phyloP scores from a whole-genome alignment of 2,797 vertebrate genomes.

The Platyrinchus mystaceus region DNA sequence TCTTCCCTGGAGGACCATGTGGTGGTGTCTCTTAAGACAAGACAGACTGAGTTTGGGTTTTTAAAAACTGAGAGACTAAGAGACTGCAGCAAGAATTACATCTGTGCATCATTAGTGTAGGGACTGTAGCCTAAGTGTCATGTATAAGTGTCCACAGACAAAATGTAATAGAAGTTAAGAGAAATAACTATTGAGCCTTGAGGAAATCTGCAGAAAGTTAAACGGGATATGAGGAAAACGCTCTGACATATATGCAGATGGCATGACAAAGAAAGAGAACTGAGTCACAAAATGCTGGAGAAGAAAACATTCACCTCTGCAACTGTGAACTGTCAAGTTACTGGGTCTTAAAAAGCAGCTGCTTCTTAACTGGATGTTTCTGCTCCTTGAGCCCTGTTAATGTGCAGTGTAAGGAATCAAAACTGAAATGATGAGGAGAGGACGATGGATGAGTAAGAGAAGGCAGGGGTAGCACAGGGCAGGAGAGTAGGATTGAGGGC shows the following conservation, averaged over 20 bases:
- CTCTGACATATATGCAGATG: neutral
- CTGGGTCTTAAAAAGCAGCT: neutral
- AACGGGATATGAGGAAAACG: neutral
- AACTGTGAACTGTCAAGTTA: neutral
- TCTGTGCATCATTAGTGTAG: neutral
- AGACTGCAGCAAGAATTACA: neutral
- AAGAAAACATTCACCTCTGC: neutral
- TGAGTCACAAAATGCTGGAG: neutral
- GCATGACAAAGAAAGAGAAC: neutral
- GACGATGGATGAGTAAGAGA: neutral
- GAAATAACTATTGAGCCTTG: neutral
- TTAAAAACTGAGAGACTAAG: neutral
- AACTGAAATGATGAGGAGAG: neutral
- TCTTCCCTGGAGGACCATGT: neutral
- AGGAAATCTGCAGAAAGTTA: conserved; percentile 32
- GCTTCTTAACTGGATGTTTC: neutral
- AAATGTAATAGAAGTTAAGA: neutral
- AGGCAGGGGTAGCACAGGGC: neutral
- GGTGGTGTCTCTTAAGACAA: neutral
- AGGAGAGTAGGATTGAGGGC: neutral
- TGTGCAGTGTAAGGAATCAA: neutral
- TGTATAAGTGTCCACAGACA: neutral
- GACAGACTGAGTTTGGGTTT: neutral
- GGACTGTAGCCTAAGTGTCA: neutral
- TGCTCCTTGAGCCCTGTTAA: neutral